phyloP scores from a whole-genome alignment of 2,888 invertebrate genomes.

The Nymphalis polychloros region DNA sequence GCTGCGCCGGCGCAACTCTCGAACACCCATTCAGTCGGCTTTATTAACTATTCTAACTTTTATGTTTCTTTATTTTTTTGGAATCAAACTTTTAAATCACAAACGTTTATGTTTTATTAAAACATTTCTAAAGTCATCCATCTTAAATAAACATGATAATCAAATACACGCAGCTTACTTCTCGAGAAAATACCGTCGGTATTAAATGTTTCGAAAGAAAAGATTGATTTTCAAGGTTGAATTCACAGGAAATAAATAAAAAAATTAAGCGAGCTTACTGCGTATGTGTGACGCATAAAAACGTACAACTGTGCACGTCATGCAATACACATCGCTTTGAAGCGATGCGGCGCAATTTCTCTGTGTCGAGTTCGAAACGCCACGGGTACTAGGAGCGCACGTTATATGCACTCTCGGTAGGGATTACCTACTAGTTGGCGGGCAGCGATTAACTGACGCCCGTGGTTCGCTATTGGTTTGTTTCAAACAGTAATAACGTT shows the following conservation, averaged over 20 bases:
- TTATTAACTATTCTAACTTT: conserved; percentile 63
- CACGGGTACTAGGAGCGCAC: conserved; percentile 46
- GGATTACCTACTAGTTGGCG: conserved; percentile 72
- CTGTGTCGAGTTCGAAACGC: conserved; percentile 27
- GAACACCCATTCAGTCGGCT: conserved; percentile 69
- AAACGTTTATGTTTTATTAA: neutral
- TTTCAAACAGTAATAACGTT: conserved; percentile 58
- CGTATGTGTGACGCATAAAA: conserved; percentile 41
- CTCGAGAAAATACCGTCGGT: neutral
- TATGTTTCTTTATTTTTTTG: conserved; percentile 31
- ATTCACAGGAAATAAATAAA: neutral
- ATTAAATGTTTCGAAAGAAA: neutral
- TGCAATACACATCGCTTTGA: conserved; percentile 73
- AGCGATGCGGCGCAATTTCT: conserved; percentile 58
- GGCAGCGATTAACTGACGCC: conserved; percentile 72
- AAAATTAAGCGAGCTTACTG: conserved; percentile 6
- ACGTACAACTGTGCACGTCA: conserved; percentile 45
- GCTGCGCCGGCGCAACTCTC: conserved; percentile 71
- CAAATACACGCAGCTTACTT: neutral
- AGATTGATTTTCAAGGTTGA: neutral
- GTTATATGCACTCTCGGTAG: conserved; percentile 76
- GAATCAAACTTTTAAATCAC: neutral
- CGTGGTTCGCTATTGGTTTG: conserved; percentile 69
- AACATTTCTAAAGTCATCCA: neutral
- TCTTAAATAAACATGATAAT: conserved; percentile 1